Evolutionary conservation across 1,140 invertebrate genomes (phyloP).

Genomic region (Aphelinus atriplicis): DNA sequence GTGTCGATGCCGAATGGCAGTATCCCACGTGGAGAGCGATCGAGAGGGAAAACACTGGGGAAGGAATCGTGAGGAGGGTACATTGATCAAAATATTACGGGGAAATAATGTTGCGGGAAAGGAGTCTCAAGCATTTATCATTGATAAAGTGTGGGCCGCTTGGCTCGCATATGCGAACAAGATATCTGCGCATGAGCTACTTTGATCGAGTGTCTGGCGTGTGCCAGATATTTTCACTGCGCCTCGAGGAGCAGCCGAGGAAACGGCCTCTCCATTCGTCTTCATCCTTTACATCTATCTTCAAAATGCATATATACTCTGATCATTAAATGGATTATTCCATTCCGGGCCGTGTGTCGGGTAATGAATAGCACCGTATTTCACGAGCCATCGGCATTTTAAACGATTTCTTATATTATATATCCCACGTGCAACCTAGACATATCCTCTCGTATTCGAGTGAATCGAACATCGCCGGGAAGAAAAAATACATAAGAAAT

Average conservation of each 20-base stretch:
- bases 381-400: too few relatives aligned
- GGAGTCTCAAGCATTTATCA: not conserved
- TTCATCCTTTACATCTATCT: constrained; percentile 5
- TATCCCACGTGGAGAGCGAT: too few relatives aligned
- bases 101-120: constrained; percentile 1
- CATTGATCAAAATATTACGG: too few relatives aligned
- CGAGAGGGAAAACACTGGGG: too few relatives aligned
- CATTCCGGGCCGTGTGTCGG: not conserved
- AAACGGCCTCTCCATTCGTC: constrained; percentile 13
- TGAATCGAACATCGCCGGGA: too few relatives aligned
- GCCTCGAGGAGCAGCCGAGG: not conserved
- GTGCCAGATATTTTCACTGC: constrained; percentile 26
- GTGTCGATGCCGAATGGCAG: too few relatives aligned
- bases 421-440: too few relatives aligned
- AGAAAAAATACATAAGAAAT: too few relatives aligned
- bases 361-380: too few relatives aligned
- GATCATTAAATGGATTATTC: constrained; percentile 22
- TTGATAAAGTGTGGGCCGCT: constrained; percentile 18
- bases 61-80: too few relatives aligned
- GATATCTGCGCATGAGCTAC: constrained; percentile 14
- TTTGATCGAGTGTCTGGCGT: constrained; percentile 26
- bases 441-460: too few relatives aligned
- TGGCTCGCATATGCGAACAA: constrained; percentile 1
- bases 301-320: not conserved
- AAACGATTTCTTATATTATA: too few relatives aligned